phyloP scores from a whole-genome alignment of 1,140 invertebrate genomes.

The Listronotus bonariensis region DNA sequence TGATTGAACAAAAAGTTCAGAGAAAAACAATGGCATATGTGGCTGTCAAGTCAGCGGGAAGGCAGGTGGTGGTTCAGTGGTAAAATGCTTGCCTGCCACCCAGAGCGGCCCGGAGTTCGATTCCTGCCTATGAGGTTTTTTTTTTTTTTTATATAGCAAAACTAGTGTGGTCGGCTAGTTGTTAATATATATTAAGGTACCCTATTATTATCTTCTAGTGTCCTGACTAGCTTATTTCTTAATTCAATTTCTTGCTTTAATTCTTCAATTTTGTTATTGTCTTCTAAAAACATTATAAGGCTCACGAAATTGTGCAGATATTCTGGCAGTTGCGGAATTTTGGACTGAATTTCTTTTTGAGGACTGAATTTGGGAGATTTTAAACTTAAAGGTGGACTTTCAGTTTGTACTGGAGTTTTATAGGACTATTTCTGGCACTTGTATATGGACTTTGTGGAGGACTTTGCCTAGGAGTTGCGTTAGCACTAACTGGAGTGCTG shows the following conservation, averaged over 20 bases:
- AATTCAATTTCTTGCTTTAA: conserved; percentile 32
- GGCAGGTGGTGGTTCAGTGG: too few relatives aligned
- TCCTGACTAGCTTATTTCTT: conserved; percentile 46
- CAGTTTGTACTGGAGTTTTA: background rate
- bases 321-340: conserved; percentile 6
- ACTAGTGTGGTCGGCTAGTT: too few relatives aligned
- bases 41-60: too few relatives aligned
- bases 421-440: conserved; percentile 13
- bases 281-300: conserved; percentile 8
- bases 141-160: too few relatives aligned
- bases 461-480: background rate
- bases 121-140: too few relatives aligned
- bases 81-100: too few relatives aligned
- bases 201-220: conserved; percentile 47
- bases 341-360: background rate
- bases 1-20: too few relatives aligned
- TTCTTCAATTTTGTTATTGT: conserved; percentile 14
- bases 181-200: too few relatives aligned
- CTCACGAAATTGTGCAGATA: background rate
- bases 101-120: too few relatives aligned
- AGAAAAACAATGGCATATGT: too few relatives aligned
- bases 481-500: background rate
- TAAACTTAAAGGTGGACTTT: conserved; percentile 5
- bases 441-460: background rate
- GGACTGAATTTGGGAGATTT: conserved; percentile 3